Conservation (phyloP, 1,140 invertebrate genomes). For the Hylyphantes graminicola region DNA sequence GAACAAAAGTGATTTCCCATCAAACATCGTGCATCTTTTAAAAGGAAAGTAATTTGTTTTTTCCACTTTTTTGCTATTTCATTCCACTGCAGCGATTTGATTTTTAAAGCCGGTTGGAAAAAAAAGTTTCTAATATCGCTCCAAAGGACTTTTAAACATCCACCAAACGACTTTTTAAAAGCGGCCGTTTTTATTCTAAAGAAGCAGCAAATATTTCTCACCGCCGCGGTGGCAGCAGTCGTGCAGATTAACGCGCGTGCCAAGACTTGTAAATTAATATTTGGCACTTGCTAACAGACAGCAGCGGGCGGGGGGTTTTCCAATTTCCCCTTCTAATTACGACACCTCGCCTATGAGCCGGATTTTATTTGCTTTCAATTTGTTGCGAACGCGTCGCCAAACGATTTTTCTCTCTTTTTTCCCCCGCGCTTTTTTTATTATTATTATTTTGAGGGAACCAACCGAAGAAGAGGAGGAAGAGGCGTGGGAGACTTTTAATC, state of each 20-base stretch:
- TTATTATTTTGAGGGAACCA: conserved; percentile 47
- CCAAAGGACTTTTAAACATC: conserved; percentile 54
- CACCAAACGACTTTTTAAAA: conserved; percentile 59
- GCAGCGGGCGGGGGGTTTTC: conserved; percentile 48
- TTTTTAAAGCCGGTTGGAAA: conserved; percentile 49
- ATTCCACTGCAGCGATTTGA: conserved; percentile 55
- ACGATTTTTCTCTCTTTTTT: conserved; percentile 34
- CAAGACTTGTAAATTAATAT: conserved; percentile 59
- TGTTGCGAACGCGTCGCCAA: conserved; percentile 57
- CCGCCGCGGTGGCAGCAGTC: conserved; percentile 45
- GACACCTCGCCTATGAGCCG: conserved; percentile 57
- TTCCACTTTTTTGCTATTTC: conserved; percentile 40
- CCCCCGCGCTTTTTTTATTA: conserved; percentile 22
- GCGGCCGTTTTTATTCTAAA: conserved; percentile 32
- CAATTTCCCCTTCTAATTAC: conserved; percentile 60
- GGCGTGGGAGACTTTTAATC: conserved; percentile 53
- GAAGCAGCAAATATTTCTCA: conserved; percentile 53
- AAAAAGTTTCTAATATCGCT: conserved; percentile 56
- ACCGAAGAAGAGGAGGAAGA: neutral
- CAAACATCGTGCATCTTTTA: conserved; percentile 60
- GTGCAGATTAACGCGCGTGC: conserved; percentile 52
- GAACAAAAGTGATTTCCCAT: conserved; percentile 60
- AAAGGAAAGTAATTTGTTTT: conserved; percentile 60
- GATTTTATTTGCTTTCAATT: conserved; percentile 60
- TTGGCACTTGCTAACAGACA: conserved; percentile 58